Conservation (phyloP, 53 echinoderm and acorn worm genomes). For the Actinopyga echinites region DNA sequence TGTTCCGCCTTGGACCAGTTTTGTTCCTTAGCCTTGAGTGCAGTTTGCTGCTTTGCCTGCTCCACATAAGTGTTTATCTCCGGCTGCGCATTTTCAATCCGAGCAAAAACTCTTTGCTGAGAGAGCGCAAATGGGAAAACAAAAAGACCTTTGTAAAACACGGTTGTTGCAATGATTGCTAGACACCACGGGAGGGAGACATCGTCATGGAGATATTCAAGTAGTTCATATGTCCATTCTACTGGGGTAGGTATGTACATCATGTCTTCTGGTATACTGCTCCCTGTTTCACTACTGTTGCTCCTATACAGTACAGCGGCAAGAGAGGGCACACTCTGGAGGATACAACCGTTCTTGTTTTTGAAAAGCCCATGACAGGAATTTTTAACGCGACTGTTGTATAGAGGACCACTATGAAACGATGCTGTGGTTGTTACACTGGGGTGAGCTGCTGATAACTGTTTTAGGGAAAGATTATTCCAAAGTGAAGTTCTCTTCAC, state of each 20-base stretch:
- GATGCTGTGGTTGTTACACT: too few species aligned
- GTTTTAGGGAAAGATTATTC: too few species aligned
- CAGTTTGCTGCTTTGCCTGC: constrained; percentile 73
- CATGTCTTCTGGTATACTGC: too few species aligned
- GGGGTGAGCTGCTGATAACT: too few species aligned
- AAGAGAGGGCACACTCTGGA: too few species aligned
- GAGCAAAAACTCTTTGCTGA: constrained; percentile 79
- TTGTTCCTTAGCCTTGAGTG: constrained; percentile 72
- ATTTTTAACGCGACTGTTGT: too few species aligned
- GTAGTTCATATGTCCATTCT: constrained; percentile 73
- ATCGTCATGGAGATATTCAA: constrained; percentile 76
- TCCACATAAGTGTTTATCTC: constrained; percentile 83
- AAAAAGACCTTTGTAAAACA: constrained; percentile 59
- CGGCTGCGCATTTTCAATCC: constrained; percentile 81
- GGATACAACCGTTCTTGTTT: too few species aligned
- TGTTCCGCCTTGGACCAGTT: constrained; percentile 80
- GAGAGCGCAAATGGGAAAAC: constrained; percentile 69
- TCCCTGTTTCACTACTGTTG: too few species aligned
- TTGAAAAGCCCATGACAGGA: too few species aligned
- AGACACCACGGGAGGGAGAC: constrained; percentile 84
- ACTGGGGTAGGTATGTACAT: constrained; percentile 77
- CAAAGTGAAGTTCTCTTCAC: too few species aligned
- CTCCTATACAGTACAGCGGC: too few species aligned
- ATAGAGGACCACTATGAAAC: too few species aligned
- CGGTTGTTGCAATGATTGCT: constrained; percentile 67